Percentiles rank a stretch among this genome's conserved stretches.
phyloP scores from a whole-genome alignment of 2,797 vertebrate species.

The Sciurus carolinensis region DNA sequence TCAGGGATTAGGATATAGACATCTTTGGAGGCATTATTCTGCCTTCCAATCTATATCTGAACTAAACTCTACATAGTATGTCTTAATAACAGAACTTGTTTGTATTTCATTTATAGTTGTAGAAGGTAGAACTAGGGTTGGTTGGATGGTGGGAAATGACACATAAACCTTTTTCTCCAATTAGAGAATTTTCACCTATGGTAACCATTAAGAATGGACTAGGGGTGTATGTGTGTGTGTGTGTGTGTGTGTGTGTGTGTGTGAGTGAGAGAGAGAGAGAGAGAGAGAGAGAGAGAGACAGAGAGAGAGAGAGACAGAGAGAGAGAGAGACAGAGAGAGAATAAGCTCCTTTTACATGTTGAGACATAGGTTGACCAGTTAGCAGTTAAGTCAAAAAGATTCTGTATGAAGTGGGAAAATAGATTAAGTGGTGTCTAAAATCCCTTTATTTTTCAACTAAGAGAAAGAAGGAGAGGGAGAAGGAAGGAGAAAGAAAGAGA shows the following conservation, averaged over 20 bases:
- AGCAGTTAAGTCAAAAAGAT: neutral
- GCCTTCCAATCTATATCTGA: neutral
- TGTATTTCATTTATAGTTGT: slow-evolving; percentile 52
- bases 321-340: too few species aligned
- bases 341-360: neutral
- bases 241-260: neutral
- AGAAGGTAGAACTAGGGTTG: slow-evolving; percentile 38
- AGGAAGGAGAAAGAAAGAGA: neutral
- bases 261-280: neutral
- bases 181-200: neutral
- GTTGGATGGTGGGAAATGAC: slow-evolving; percentile 7
- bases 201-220: neutral
- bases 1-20: neutral
- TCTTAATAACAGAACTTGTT: neutral
- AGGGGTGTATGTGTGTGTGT: neutral
- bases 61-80: neutral
- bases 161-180: neutral
- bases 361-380: neutral
- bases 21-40: neutral
- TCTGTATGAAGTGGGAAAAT: neutral
- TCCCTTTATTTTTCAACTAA: neutral
- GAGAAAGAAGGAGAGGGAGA: neutral
- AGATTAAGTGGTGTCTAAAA: neutral
- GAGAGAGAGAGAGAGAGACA: too few species aligned
- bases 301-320: too few species aligned